Percentiles rank a stretch among this genome's conserved stretches.
Evolutionary conservation across 2,113 vertebrate species (phyloP).

Genomic region (Desmodus rotundus): DNA sequence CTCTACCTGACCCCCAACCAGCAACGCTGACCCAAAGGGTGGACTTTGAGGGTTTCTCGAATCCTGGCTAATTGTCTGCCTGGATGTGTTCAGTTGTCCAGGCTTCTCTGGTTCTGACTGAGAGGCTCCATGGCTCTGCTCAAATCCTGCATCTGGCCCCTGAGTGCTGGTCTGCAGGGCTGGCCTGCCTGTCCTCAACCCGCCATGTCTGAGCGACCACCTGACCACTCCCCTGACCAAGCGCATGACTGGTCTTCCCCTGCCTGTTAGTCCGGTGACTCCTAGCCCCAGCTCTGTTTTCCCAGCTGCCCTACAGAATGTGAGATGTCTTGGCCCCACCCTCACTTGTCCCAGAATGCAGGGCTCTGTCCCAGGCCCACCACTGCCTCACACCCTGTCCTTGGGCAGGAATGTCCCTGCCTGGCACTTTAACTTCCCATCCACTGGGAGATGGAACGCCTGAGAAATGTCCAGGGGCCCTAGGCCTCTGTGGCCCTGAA

Average conservation of each 20-base stretch:
- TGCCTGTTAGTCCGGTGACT: neutral
- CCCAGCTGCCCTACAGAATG: neutral
- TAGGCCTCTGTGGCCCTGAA: accelerated
- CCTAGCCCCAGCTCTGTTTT: neutral
- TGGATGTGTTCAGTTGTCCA: neutral
- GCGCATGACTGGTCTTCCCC: neutral
- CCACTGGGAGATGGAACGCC: neutral
- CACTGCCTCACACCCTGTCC: neutral
- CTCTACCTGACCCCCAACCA: accelerated
- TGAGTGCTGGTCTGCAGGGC: accelerated
- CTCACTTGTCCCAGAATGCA: neutral
- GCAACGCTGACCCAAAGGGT: accelerated
- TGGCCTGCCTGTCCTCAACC: neutral
- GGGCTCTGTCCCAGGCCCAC: neutral
- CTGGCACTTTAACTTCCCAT: neutral
- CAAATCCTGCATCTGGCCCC: neutral
- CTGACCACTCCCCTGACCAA: neutral
- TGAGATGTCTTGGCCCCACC: neutral
- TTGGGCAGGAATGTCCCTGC: neutral
- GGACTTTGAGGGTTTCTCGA: neutral
- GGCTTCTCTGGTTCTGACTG: neutral
- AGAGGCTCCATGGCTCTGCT: accelerated
- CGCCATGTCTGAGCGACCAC: neutral
- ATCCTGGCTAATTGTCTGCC: neutral
- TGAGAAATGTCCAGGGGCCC: neutral